Conservation (phyloP, 1,140 invertebrate genomes). For the Monochamus saltuarius region DNA sequence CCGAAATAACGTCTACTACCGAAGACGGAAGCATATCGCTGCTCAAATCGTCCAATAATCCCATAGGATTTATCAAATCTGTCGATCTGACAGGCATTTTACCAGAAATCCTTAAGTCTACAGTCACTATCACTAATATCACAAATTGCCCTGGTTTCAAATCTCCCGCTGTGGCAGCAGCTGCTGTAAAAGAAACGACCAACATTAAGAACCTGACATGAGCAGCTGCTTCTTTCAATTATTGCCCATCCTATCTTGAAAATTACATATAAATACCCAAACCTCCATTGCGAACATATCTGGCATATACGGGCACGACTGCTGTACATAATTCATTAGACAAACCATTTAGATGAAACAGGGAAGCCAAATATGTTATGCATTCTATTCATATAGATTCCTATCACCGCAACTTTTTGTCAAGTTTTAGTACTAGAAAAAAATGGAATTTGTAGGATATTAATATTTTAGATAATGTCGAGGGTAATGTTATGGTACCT, state of each 20-base stretch:
- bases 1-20: not conserved
- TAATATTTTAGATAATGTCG: no score
- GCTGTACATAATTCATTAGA: not conserved
- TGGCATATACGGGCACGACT: not conserved
- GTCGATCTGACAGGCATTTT: slow-evolving; percentile 19
- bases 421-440: no score
- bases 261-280: no score
- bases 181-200: slow-evolving; percentile 43
- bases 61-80: slow-evolving; percentile 2
- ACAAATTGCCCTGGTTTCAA: slow-evolving; percentile 48
- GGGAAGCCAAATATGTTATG: no score
- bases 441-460: no score
- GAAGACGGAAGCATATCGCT: not conserved
- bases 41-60: not conserved
- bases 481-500: no score
- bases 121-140: slow-evolving; percentile 43
- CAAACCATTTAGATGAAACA: not conserved
- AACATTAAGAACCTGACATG: slow-evolving; percentile 2
- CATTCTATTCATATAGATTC: no score
- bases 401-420: not conserved
- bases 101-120: slow-evolving; percentile 15
- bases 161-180: slow-evolving; percentile 44
- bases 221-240: slow-evolving; percentile 27
- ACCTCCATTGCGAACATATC: not conserved
- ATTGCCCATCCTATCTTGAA: not conserved